Evolutionary conservation across 2,113 vertebrate genomes (phyloP).

Genomic region (Scalopus aquaticus): DNA sequence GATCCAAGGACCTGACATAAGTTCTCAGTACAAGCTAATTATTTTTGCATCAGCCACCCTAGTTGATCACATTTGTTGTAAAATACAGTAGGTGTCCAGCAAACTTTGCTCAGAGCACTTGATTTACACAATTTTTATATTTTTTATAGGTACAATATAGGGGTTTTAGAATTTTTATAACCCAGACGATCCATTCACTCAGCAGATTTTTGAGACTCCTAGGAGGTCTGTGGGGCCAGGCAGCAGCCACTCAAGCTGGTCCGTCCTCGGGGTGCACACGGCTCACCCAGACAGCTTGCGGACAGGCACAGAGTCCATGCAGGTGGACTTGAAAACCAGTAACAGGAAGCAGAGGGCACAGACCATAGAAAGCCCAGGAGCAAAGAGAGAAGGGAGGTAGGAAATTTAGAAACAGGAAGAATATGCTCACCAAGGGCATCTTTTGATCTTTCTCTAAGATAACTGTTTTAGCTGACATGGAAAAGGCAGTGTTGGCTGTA

Average conservation of each 20-base stretch:
- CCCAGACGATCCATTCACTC: neutral
- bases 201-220: neutral
- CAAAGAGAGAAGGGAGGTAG: neutral
- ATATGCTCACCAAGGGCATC: neutral
- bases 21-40: neutral
- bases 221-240: neutral
- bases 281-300: too few species aligned
- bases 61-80: neutral
- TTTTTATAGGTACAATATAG: too few species aligned
- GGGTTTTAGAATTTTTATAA: neutral
- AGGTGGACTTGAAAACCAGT: neutral
- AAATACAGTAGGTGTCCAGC: neutral
- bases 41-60: neutral
- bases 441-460: too few species aligned
- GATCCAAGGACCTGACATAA: accelerated
- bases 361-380: neutral
- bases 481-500: neutral
- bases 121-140: too few species aligned
- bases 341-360: neutral
- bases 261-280: too few species aligned
- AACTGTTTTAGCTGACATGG: neutral
- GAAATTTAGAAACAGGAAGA: neutral
- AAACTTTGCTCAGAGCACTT: too few species aligned
- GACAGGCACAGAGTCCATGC: too few species aligned
- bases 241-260: too few species aligned